Conservation (phyloP, 2,797 vertebrate species). For the Pseudochirops corinnae region DNA sequence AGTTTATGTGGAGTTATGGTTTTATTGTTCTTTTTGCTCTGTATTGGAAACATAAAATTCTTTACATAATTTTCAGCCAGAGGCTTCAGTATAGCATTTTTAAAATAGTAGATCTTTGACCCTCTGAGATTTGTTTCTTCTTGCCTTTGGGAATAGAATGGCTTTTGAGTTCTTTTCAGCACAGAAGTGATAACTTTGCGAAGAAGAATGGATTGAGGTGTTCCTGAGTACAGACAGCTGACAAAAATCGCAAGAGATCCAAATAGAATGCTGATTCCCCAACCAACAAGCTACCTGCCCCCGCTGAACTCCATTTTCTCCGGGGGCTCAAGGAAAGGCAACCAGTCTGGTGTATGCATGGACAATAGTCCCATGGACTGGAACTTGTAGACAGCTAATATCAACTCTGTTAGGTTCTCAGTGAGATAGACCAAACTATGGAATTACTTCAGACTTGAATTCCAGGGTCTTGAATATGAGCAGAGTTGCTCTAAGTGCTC, state of each 20-base stretch:
- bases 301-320: constrained; percentile 97
- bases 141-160: constrained; percentile 20
- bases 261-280: neutral
- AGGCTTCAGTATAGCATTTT: constrained; percentile 45
- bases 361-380: constrained; percentile 98
- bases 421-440: constrained; percentile 95
- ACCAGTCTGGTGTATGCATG: constrained; percentile 96
- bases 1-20: constrained; percentile 80
- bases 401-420: constrained; percentile 94
- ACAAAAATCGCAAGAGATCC: constrained; percentile 29
- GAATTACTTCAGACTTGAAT: constrained; percentile 96
- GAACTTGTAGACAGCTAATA: constrained; percentile 96
- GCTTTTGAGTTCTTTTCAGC: constrained; percentile 50
- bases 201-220: constrained; percentile 15
- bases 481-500: constrained; percentile 97
- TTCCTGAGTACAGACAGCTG: neutral
- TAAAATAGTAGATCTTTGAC: constrained; percentile 36
- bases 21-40: constrained; percentile 78
- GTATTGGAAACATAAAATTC: constrained; percentile 81
- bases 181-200: constrained; percentile 15
- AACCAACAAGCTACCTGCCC: constrained; percentile 92
- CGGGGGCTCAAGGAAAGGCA: constrained; percentile 95
- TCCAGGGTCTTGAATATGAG: constrained; percentile 96
- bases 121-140: constrained; percentile 47
- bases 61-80: constrained; percentile 78